Conservation (phyloP, 2,888 invertebrate genomes). For the Adelognathus sp. region DNA sequence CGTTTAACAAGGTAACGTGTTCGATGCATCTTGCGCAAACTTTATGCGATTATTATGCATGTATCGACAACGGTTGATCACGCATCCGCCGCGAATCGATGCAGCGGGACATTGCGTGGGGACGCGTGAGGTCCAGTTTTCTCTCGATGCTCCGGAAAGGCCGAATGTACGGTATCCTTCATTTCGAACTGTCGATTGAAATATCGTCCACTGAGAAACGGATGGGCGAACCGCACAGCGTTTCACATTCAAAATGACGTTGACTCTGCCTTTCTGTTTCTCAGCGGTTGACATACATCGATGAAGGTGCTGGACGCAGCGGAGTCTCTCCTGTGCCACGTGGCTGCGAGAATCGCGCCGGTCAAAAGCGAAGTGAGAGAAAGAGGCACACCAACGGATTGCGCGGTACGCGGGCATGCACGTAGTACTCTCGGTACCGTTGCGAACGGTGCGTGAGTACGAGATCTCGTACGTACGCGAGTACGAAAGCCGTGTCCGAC, state of each 20-base stretch:
- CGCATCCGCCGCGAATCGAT: conserved; percentile 17
- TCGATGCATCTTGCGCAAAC: conserved; percentile 32
- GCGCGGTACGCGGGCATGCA: conserved; percentile 60
- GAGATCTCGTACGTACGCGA: conserved; percentile 29
- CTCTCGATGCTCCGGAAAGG: conserved; percentile 42
- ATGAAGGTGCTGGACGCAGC: no score
- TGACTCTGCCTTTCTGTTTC: no score
- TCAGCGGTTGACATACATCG: no score
- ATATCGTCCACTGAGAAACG: conserved; percentile 39
- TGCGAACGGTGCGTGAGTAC: conserved; percentile 64
- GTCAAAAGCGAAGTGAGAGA: conserved; percentile 39
- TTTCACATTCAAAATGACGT: conserved; percentile 5
- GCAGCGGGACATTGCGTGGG: conserved; percentile 6
- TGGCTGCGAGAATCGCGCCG: conserved; percentile 31
- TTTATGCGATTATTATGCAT: conserved; percentile 29
- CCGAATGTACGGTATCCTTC: conserved; percentile 36
- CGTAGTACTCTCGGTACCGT: conserved; percentile 74
- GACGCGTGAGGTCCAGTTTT: conserved; percentile 38
- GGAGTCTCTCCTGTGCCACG: conserved; percentile 18
- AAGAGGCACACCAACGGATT: conserved; percentile 32
- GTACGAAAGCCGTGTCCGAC: conserved; percentile 32
- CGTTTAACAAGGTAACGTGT: conserved; percentile 3
- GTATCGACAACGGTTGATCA: conserved; percentile 29
- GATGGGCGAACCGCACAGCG: conserved; percentile 4
- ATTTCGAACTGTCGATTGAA: conserved; percentile 58